Conservation (phyloP, 2,888 invertebrate species). For the Lasioglossum villosulum region DNA sequence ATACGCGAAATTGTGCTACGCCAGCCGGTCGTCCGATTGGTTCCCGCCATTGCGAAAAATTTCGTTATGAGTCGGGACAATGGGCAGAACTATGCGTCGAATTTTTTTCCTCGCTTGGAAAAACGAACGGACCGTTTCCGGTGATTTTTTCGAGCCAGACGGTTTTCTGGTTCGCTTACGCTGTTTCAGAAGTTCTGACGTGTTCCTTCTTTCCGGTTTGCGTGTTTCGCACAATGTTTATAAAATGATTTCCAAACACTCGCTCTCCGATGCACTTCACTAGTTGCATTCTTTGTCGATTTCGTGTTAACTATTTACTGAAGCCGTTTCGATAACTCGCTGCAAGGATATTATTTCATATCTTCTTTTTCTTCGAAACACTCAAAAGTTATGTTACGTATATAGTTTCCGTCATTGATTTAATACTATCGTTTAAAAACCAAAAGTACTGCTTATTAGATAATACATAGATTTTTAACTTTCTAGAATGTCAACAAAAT, state of each 20-base stretch:
- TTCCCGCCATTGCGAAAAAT: constrained; percentile 36
- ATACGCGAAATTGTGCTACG: constrained; percentile 65
- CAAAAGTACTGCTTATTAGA: too few species aligned
- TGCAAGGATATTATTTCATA: neutral
- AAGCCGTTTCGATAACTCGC: neutral
- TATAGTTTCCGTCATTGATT: too few species aligned
- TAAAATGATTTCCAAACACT: neutral
- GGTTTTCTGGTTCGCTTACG: neutral
- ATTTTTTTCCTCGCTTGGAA: neutral
- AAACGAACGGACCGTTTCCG: neutral
- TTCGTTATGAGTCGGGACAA: constrained; percentile 22
- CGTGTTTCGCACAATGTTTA: neutral
- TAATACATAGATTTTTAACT: too few species aligned
- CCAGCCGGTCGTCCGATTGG: constrained; percentile 32
- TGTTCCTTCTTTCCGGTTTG: neutral
- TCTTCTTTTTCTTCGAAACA: neutral
- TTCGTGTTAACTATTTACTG: neutral
- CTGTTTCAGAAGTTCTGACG: neutral
- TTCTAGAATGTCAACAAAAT: too few species aligned
- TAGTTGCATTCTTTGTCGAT: neutral
- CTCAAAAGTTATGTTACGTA: too few species aligned
- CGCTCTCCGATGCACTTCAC: neutral
- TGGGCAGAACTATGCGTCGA: constrained; percentile 13
- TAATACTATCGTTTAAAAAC: too few species aligned
- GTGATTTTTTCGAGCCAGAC: neutral